Evolutionary conservation across 2,113 vertebrate species (phyloP).

Genomic region (Paramormyrops kingsleyae): DNA sequence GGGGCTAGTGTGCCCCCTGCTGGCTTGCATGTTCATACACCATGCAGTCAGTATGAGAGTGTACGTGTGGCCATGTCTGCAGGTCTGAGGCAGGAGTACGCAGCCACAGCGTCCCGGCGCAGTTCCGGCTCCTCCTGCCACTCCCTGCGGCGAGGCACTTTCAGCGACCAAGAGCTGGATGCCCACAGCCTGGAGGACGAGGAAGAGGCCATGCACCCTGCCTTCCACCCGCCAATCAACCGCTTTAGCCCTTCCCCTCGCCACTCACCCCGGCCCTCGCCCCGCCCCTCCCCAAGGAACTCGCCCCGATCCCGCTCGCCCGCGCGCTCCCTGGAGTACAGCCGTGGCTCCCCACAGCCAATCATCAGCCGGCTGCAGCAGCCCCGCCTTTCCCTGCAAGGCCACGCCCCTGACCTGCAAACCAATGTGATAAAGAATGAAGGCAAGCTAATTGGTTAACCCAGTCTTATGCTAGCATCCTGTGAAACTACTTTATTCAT

Average conservation of each 20-base stretch:
- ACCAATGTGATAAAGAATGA: slow-evolving; percentile 88
- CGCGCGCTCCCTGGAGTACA: slow-evolving; percentile 82
- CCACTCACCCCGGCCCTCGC: slow-evolving; percentile 79
- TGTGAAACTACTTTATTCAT: not conserved
- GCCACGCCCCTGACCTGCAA: slow-evolving; percentile 81
- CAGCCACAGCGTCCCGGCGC: slow-evolving; percentile 84
- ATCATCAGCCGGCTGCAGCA: slow-evolving; percentile 92
- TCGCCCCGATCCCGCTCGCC: slow-evolving; percentile 92
- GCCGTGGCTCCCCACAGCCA: slow-evolving; percentile 82
- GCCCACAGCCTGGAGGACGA: slow-evolving; percentile 95
- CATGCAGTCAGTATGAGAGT: not conserved
- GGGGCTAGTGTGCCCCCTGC: not conserved
- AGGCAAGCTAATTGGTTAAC: slow-evolving; percentile 60
- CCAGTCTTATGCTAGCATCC: not conserved
- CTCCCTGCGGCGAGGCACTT: slow-evolving; percentile 83
- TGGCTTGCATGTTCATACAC: not conserved
- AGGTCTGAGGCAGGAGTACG: slow-evolving; percentile 96
- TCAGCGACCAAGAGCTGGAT: slow-evolving; percentile 95
- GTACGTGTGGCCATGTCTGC: not conserved
- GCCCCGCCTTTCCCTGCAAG: slow-evolving; percentile 89
- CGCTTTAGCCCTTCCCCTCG: slow-evolving; percentile 93
- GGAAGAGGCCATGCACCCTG: slow-evolving; percentile 78
- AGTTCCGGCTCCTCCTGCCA: slow-evolving; percentile 97
- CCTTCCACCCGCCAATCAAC: slow-evolving; percentile 74
- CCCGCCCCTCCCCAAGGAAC: slow-evolving; percentile 76